phyloP scores from a whole-genome alignment of 1,140 invertebrate species.

The Anastrepha ludens region DNA sequence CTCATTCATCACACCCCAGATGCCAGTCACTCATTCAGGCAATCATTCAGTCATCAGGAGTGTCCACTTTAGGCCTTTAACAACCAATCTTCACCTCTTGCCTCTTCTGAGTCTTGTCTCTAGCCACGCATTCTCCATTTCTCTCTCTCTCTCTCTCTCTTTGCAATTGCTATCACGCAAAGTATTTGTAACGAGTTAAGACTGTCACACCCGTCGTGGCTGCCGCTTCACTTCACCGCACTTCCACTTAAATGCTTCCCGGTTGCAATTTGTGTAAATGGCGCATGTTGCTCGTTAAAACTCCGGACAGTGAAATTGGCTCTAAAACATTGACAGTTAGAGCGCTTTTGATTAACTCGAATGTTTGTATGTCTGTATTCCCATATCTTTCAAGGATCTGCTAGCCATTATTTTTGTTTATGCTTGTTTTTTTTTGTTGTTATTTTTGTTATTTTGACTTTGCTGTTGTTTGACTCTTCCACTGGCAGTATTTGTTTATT shows the following conservation, averaged over 20 bases:
- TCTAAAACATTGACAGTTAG: conserved; percentile 33
- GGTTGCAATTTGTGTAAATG: neutral
- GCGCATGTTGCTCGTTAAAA: conserved; percentile 31
- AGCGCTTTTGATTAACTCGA: neutral
- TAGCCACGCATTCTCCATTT: no score
- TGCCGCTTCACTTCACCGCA: neutral
- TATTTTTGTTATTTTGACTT: neutral
- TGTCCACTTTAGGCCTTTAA: conserved; percentile 37
- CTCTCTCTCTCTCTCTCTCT: neutral
- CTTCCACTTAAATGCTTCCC: neutral
- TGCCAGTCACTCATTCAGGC: conserved; percentile 45
- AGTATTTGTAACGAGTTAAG: conserved; percentile 36
- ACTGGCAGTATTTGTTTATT: neutral
- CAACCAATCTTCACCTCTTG: neutral
- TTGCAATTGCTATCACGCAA: neutral
- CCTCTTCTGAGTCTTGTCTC: no score
- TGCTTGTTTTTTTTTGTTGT: neutral
- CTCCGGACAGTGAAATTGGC: conserved; percentile 25
- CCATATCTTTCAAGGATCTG: neutral
- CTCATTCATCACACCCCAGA: conserved; percentile 39
- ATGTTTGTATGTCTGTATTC: neutral
- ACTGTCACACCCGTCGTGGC: neutral
- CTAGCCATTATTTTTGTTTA: neutral
- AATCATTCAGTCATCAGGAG: conserved; percentile 42
- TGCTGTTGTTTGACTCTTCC: neutral